Evolutionary conservation across 2,888 invertebrate species (phyloP).

Genomic region (Ectemnius lituratus): DNA sequence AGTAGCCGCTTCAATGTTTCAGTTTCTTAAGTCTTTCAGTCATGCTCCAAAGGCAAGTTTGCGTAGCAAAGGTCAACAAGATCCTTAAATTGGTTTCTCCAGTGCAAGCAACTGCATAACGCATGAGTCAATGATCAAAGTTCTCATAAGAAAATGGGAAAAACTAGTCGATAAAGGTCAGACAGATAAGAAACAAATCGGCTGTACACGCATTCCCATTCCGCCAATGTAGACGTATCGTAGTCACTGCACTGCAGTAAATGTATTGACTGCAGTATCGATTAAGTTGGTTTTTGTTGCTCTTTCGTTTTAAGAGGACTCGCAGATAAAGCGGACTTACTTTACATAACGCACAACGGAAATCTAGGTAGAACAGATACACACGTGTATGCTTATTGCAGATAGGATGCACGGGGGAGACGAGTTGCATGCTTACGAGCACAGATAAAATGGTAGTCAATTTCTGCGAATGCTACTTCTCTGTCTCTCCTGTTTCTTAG

Average conservation of each 20-base stretch:
- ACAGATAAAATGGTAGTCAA: not conserved
- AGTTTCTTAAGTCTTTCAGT: not conserved
- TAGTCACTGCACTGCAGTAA: no score
- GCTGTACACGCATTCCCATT: not conserved
- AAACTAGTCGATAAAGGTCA: not conserved
- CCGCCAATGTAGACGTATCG: not conserved
- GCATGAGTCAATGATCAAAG: conserved; percentile 6
- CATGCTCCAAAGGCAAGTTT: not conserved
- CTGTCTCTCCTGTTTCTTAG: conserved; percentile 19
- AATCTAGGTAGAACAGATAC: not conserved
- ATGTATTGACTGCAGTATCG: no score
- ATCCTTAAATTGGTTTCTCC: not conserved
- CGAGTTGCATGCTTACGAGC: not conserved
- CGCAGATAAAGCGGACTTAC: no score
- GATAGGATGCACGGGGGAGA: no score
- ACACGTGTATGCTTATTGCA: no score
- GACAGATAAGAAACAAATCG: not conserved
- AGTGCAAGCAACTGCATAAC: not conserved
- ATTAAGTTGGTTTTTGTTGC: no score
- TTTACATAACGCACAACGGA: no score
- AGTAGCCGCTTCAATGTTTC: no score
- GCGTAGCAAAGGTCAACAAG: no score
- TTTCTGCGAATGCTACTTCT: conserved; percentile 1
- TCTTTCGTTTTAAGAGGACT: no score
- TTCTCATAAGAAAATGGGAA: not conserved